Evolutionary conservation across 2,797 vertebrate species (phyloP).

Genomic region (Danionella dracula): DNA sequence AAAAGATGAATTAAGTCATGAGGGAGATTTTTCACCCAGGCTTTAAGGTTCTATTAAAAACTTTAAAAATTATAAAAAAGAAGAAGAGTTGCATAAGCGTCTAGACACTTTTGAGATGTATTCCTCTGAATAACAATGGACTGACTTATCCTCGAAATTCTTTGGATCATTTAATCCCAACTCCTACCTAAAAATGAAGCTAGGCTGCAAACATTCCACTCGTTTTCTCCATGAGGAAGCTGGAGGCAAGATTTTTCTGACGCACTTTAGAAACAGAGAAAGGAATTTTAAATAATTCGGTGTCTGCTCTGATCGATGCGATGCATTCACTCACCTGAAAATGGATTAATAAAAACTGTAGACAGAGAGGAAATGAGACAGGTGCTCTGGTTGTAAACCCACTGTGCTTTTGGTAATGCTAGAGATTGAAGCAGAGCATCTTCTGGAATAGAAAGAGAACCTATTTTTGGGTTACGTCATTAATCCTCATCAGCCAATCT

Average conservation of each 20-base stretch:
- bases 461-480: not conserved
- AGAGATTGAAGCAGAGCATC: not conserved
- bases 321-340: not conserved
- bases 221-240: not conserved
- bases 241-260: not conserved
- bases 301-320: not conserved
- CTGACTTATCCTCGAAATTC: not conserved
- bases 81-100: not conserved
- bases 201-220: not conserved
- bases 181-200: not conserved
- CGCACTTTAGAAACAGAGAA: not conserved
- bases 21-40: no score
- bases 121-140: not conserved
- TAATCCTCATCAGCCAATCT: not conserved
- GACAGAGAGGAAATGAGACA: not conserved
- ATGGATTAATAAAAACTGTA: not conserved
- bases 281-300: not conserved
- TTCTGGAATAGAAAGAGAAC: slow-evolving; percentile 1
- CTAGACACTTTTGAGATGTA: not conserved
- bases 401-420: not conserved
- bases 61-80: no score
- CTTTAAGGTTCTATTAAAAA: no score
- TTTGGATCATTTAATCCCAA: not conserved
- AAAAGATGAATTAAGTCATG: no score
- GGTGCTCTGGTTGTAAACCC: slow-evolving; percentile 5